Base-by-base conservation (phyloP, 2,113 vertebrate genomes). In the Synchiropus splendidus region DNA sequence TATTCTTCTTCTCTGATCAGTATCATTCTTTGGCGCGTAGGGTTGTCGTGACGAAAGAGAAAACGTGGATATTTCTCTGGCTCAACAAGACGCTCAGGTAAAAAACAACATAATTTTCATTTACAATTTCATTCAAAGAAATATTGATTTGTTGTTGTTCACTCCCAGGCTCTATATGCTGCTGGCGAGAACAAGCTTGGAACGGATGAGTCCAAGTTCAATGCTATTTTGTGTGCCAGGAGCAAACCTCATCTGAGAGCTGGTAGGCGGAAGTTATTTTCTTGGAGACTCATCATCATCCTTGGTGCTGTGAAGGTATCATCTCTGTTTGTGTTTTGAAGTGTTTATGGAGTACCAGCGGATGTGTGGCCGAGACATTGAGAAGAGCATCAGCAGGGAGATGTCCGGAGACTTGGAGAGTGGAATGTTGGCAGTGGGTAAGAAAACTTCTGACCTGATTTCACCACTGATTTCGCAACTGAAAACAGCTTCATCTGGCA, bases 141-240 rank as follows among this genome's bases (percentile, higher is more conserved):
- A 32, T 45, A 3, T 6, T 27, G 10, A 45, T 11, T 11, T 39
- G 1, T 16, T n/a, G n/a, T n/a, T n/a, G n/a, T n/a, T n/a, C n/a
- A n/a, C n/a, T n/a, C n/a, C n/a, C 4, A 83, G 95, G 74, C 88
- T 1, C 74, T 99, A 2, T 98, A 96, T 47, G 88, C 91, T 35
- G 95, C 94, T 4, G 94, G 95, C 61, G 95, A 99, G 77, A 94
- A 87, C 49, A 94, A 92, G 42, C 72, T 99, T 5, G 95, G 95
- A 48, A 99, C 94, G 1, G 95, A 99, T 2, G 95, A 99, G 64
- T 99, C 95, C 43, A 95, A 91, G 61, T 99, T 99, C 74, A 99
- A 99, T 8, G 91, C 91, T 2, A 86, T 99, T 58, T 81, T 99
- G 32, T 99, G 95, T 21, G 59, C 92, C 31, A 87, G 94, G 66